Percentiles rank a stretch among this genome's conserved stretches.
phyloP scores from a whole-genome alignment of 2,888 invertebrate genomes.

The Orthosia cruda region DNA sequence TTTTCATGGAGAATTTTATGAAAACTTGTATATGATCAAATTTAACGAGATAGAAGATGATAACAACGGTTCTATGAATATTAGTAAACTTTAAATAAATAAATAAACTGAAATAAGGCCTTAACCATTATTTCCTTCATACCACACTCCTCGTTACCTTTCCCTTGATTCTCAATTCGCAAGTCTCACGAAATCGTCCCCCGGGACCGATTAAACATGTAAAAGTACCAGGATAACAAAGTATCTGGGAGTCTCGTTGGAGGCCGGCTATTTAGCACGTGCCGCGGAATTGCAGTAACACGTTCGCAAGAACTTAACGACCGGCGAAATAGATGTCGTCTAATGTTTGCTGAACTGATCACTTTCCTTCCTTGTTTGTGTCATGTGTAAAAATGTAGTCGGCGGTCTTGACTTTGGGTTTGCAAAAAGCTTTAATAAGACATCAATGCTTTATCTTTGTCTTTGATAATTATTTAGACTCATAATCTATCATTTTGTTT shows the following conservation, averaged over 20 bases:
- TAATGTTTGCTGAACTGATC: constrained; percentile 64
- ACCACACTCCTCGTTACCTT: constrained; percentile 45
- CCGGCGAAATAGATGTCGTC: constrained; percentile 75
- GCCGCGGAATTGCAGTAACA: constrained; percentile 83
- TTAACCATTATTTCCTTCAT: neutral
- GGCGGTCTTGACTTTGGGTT: neutral
- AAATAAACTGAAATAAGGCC: too few relatives aligned
- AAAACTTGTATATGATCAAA: neutral
- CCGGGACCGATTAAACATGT: constrained; percentile 90
- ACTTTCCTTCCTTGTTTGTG: constrained; percentile 58
- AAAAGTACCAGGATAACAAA: constrained; percentile 90
- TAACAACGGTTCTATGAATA: neutral
- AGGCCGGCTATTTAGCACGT: constrained; percentile 90
- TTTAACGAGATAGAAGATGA: neutral
- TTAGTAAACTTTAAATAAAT: neutral
- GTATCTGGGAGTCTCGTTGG: constrained; percentile 83
- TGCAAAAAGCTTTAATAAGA: neutral
- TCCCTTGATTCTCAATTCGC: constrained; percentile 68
- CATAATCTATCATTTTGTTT: neutral
- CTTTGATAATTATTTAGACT: neutral
- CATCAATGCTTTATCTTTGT: neutral
- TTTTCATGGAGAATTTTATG: neutral
- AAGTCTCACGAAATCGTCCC: constrained; percentile 74
- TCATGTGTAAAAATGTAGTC: constrained; percentile 17
- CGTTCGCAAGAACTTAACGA: constrained; percentile 88